Percentiles rank a stretch among this genome's conserved stretches.
These are phyloP conservation scores for Pterobdella sp. DNA, from an alignment of 2,888 invertebrate species.

Conservation along the genomic window DNA sequence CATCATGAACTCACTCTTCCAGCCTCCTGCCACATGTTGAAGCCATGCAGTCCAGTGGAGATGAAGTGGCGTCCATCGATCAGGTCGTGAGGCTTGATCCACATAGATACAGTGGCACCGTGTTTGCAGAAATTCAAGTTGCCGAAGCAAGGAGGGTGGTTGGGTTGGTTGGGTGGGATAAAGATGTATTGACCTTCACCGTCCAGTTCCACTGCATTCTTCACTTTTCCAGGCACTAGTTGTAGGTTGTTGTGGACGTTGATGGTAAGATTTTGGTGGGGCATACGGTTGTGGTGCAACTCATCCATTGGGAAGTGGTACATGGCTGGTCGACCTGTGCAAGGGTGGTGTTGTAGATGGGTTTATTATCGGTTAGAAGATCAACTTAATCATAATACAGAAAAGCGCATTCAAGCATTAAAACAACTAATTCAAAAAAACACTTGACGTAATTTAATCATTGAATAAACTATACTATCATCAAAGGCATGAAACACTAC, in stretches of 20 bases:
- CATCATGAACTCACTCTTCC: slow-evolving; percentile 37
- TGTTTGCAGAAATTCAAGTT: slow-evolving; percentile 41
- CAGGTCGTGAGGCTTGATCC: slow-evolving; percentile 36
- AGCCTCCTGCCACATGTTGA: slow-evolving; percentile 41
- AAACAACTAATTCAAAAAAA: neutral
- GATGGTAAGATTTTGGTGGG: slow-evolving; percentile 38
- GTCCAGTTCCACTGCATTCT: slow-evolving; percentile 42
- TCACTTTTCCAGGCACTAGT: slow-evolving; percentile 42
- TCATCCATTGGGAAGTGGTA: slow-evolving; percentile 43
- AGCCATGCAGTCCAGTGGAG: slow-evolving; percentile 46
- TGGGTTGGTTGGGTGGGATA: neutral
- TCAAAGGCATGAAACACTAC: neutral
- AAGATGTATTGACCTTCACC: slow-evolving; percentile 41
- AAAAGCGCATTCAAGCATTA: too few relatives aligned
- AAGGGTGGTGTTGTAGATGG: too few relatives aligned
- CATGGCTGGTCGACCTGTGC: slow-evolving; percentile 42
- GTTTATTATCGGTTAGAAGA: too few relatives aligned
- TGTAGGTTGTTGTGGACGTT: slow-evolving; percentile 39
- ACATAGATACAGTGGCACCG: slow-evolving; percentile 34
- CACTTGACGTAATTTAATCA: neutral
- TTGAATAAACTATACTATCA: neutral
- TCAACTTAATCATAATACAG: too few relatives aligned
- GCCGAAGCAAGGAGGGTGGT: slow-evolving; percentile 42
- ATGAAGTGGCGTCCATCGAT: slow-evolving; percentile 42
- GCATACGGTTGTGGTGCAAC: slow-evolving; percentile 37